phyloP scores from a whole-genome alignment of 2,797 vertebrate genomes.

The Lindbergichthys nudifrons region DNA sequence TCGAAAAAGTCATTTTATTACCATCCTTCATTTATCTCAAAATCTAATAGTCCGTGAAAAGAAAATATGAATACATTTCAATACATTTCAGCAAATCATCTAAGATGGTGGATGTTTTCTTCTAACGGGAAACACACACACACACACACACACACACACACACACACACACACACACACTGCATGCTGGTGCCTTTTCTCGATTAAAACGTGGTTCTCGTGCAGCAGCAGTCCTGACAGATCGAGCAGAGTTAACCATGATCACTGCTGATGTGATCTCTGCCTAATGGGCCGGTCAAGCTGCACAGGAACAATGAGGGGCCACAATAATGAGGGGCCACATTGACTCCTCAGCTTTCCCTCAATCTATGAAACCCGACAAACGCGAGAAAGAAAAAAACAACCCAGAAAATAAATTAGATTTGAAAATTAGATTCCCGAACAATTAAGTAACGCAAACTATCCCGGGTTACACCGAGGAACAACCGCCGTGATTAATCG shows the following conservation, averaged over 20 bases:
- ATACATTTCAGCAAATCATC: conserved; percentile 82
- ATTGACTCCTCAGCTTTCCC: conserved; percentile 86
- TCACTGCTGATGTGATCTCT: conserved; percentile 93
- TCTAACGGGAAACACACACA: conserved; percentile 1
- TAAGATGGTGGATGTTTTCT: conserved; percentile 68
- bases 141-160: conserved; percentile 2
- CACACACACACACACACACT: conserved; percentile 9
- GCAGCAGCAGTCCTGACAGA: conserved; percentile 62
- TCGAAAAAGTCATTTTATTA: conserved; percentile 91
- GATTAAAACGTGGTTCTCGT: conserved; percentile 46
- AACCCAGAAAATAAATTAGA: conserved; percentile 75
- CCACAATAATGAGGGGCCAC: conserved; percentile 85
- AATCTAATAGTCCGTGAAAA: conserved; percentile 90
- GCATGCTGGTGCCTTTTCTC: conserved; percentile 16
- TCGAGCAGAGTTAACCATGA: conserved; percentile 88
- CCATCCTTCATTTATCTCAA: conserved; percentile 89
- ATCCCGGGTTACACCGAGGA: conserved; percentile 83
- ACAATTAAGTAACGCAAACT: conserved; percentile 94
- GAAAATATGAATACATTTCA: conserved; percentile 88
- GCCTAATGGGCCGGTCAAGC: conserved; percentile 98
- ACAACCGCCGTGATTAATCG: conserved; percentile 85
- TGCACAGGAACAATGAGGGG: conserved; percentile 95
- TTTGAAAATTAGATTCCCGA: conserved; percentile 92
- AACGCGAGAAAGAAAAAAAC: conserved; percentile 71
- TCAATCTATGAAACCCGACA: conserved; percentile 92